Evolutionary conservation across 2,888 invertebrate species (phyloP).

Genomic region (Linnaemya vulpina): DNA sequence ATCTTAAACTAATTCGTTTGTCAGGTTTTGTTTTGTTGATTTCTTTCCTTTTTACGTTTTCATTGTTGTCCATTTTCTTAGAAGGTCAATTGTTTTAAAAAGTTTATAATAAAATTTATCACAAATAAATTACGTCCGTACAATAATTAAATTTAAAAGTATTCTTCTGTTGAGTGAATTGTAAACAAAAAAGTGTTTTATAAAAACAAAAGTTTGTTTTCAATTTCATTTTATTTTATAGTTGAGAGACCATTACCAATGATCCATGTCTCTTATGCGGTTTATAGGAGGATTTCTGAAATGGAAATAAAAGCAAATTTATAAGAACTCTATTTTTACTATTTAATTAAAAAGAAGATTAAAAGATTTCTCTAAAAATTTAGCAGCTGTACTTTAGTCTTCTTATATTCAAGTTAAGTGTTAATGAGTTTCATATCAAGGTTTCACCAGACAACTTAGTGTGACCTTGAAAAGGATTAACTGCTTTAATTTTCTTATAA

Average conservation of each 20-base stretch:
- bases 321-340: neutral
- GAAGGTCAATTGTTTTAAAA: slow-evolving; percentile 55
- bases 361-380: too few relatives aligned
- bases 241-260: slow-evolving; percentile 78
- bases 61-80: slow-evolving; percentile 26
- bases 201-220: slow-evolving; percentile 50
- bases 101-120: slow-evolving; percentile 60
- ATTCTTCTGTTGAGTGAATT: neutral
- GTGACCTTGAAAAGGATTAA: too few relatives aligned
- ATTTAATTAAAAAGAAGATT: too few relatives aligned
- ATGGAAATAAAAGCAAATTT: slow-evolving; percentile 17
- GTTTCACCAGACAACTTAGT: too few relatives aligned
- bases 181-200: slow-evolving; percentile 51
- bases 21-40: slow-evolving; percentile 39
- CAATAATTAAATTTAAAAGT: slow-evolving; percentile 44
- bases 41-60: slow-evolving; percentile 13
- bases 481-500: too few relatives aligned
- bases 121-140: slow-evolving; percentile 70
- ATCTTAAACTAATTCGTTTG: slow-evolving; percentile 66
- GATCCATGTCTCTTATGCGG: slow-evolving; percentile 81
- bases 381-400: too few relatives aligned
- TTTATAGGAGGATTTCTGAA: slow-evolving; percentile 82
- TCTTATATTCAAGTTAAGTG: too few relatives aligned
- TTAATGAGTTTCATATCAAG: too few relatives aligned
- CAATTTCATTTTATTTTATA: slow-evolving; percentile 4